Percentiles rank a stretch among this genome's conserved stretches.
phyloP scores from a whole-genome alignment of 2,888 invertebrate genomes.

The Ochropleura leucogaster region DNA sequence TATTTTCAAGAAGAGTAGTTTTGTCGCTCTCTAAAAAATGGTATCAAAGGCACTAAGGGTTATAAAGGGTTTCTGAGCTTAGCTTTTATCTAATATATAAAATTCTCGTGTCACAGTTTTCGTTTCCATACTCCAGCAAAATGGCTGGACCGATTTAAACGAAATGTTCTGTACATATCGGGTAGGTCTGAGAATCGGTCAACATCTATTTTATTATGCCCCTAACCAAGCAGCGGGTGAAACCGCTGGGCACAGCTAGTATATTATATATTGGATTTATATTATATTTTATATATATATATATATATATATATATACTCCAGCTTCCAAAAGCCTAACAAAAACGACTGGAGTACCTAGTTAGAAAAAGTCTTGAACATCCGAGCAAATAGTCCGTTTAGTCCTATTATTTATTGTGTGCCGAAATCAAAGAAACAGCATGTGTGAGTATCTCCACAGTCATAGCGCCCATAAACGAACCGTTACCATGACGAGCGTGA shows the following conservation, averaged over 20 bases:
- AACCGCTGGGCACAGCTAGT: too few relatives aligned
- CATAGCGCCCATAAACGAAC: conserved; percentile 26
- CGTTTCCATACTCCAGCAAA: too few relatives aligned
- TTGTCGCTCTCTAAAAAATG: neutral
- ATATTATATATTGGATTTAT: too few relatives aligned
- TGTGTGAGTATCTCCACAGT: conserved; percentile 18
- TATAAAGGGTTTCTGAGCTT: neutral
- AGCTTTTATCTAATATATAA: neutral
- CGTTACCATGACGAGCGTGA: conserved; percentile 48
- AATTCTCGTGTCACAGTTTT: too few relatives aligned
- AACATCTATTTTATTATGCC: too few relatives aligned
- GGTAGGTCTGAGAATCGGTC: too few relatives aligned
- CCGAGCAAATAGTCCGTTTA: neutral
- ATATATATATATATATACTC: too few relatives aligned
- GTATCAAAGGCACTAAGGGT: neutral
- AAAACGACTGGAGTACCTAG: neutral
- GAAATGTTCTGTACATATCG: too few relatives aligned
- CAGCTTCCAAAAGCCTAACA: neutral
- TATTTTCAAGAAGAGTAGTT: neutral
- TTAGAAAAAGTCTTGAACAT: neutral
- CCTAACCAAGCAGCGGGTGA: too few relatives aligned
- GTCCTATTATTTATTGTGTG: too few relatives aligned
- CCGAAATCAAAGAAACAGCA: neutral
- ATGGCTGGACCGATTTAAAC: too few relatives aligned
- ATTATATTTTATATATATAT: too few relatives aligned